These are phyloP conservation scores for Drosophila murphyi DNA, from an alignment of 1,140 invertebrate genomes.

Conservation along the genomic window DNA sequence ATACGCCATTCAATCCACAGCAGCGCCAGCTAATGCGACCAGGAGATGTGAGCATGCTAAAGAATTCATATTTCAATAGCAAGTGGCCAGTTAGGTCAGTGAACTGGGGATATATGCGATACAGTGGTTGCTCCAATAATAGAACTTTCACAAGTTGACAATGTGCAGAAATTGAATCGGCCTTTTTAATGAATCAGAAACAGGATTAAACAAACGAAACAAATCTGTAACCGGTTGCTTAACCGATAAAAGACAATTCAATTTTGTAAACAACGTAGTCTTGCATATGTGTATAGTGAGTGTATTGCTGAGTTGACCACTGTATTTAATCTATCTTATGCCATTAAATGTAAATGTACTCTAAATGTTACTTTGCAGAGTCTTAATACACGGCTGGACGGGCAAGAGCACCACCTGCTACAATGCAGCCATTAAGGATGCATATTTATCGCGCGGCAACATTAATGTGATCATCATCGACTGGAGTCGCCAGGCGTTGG, in stretches of 20 bases:
- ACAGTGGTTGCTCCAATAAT: too few relatives aligned
- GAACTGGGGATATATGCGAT: too few relatives aligned
- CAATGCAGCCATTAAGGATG: slow-evolving; percentile 80
- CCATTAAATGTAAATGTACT: too few relatives aligned
- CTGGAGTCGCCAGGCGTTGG: slow-evolving; percentile 85
- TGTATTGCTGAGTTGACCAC: too few relatives aligned
- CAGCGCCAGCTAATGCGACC: slow-evolving; percentile 53
- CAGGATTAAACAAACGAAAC: too few relatives aligned
- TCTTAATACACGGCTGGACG: slow-evolving; percentile 76
- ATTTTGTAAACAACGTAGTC: too few relatives aligned
- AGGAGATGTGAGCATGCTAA: slow-evolving; percentile 54
- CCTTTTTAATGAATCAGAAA: too few relatives aligned
- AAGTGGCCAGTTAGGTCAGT: slow-evolving; percentile 76
- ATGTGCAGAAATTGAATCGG: background rate
- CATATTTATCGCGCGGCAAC: slow-evolving; percentile 79
- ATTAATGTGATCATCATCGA: slow-evolving; percentile 87
- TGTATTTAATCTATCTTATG: too few relatives aligned
- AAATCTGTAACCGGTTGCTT: too few relatives aligned
- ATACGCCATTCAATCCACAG: slow-evolving; percentile 68
- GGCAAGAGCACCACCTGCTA: slow-evolving; percentile 65
- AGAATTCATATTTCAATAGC: slow-evolving; percentile 79
- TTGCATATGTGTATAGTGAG: too few relatives aligned
- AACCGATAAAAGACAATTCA: too few relatives aligned
- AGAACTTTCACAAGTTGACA: too few relatives aligned
- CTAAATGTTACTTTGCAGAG: slow-evolving; percentile 29